These are phyloP conservation scores for Arremon brunneinucha DNA, from an alignment of 2,797 vertebrate species.

Conservation along the genomic window DNA sequence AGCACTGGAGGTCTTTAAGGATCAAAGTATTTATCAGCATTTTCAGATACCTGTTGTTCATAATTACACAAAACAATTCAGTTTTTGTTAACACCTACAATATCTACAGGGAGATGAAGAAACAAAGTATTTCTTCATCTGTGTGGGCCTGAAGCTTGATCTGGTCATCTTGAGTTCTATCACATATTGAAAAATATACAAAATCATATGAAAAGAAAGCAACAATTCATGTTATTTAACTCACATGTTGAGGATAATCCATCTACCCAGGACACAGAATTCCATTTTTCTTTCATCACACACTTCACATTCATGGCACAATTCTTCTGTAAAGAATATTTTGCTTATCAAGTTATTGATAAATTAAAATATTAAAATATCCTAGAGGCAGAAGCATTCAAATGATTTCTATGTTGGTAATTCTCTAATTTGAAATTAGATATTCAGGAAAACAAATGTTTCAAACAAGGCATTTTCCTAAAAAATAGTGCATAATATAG, in stretches of 20 bases:
- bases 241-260: background rate
- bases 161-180: background rate
- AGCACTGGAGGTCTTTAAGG: background rate
- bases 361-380: background rate
- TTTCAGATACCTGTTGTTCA: background rate
- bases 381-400: background rate
- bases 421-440: background rate
- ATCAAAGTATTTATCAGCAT: background rate
- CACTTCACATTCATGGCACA: background rate
- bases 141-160: background rate
- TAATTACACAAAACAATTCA: background rate
- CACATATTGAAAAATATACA: background rate
- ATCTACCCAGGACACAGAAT: background rate
- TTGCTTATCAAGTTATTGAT: background rate
- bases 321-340: background rate
- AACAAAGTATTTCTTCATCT: background rate
- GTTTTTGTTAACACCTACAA: background rate
- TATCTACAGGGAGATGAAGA: background rate
- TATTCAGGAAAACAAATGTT: background rate
- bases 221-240: background rate
- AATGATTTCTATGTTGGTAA: background rate
- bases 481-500: background rate
- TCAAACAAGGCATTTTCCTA: background rate
- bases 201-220: background rate
- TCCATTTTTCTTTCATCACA: background rate